phyloP scores from a whole-genome alignment of 2,113 vertebrate genomes.

The Stegastes partitus region DNA sequence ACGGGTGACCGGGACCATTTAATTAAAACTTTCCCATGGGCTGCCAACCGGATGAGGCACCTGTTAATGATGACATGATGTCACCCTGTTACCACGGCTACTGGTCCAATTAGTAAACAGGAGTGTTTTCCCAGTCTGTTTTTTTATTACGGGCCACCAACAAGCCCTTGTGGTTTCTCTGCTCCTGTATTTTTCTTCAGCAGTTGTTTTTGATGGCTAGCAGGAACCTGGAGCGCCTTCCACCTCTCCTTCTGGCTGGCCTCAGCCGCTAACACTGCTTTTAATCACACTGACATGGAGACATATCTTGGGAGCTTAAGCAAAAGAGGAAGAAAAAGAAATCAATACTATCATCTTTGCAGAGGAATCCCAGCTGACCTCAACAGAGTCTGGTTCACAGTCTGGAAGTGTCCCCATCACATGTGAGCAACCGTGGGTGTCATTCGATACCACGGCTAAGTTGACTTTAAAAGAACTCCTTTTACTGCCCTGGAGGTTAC shows the following conservation, averaged over 20 bases:
- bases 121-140: conserved; percentile 61
- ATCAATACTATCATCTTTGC: conserved; percentile 7
- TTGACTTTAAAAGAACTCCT: conserved; percentile 26
- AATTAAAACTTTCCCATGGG: conserved; percentile 77
- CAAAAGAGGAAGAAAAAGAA: conserved; percentile 5
- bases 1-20: conserved; percentile 40
- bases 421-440: conserved; percentile 27
- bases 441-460: conserved; percentile 45
- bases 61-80: conserved; percentile 81
- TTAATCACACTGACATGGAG: conserved; percentile 34
- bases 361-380: conserved; percentile 26
- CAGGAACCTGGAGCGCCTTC: conserved; percentile 36
- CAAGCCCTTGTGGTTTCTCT: conserved; percentile 35
- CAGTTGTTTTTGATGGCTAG: conserved; percentile 58
- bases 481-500: conserved; percentile 56
- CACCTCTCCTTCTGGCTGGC: conserved; percentile 15
- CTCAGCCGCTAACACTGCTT: conserved; percentile 24
- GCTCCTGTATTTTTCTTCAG: conserved; percentile 38
- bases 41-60: conserved; percentile 72
- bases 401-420: conserved; percentile 44
- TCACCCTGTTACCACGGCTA: conserved; percentile 74
- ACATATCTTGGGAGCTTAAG: background rate
- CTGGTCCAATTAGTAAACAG: conserved; percentile 76
- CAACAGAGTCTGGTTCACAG: conserved; percentile 27
- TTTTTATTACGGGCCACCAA: conserved; percentile 56